These are phyloP conservation scores for Chrysomela aeneicollis DNA, from an alignment of 2,888 invertebrate genomes.

Conservation along the genomic window DNA sequence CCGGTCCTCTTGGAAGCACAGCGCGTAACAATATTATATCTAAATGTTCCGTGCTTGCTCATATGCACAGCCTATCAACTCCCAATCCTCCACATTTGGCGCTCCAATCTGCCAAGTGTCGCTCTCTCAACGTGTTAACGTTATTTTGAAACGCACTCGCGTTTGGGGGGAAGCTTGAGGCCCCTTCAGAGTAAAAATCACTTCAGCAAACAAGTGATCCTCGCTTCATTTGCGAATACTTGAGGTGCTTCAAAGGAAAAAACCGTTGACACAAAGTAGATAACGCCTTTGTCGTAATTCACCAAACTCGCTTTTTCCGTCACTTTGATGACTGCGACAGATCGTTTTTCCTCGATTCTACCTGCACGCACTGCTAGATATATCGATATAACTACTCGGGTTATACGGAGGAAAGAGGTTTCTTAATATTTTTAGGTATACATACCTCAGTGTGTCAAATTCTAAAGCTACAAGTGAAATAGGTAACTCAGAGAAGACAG, in stretches of 20 bases:
- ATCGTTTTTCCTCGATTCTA: too few species aligned
- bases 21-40: too few species aligned
- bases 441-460: too few species aligned
- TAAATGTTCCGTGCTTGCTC: neutral
- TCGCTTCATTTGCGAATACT: neutral
- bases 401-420: too few species aligned
- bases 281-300: too few species aligned
- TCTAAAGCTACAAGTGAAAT: too few species aligned
- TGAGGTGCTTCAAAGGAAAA: neutral
- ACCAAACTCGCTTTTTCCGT: too few species aligned
- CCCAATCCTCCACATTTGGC: neutral
- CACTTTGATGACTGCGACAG: too few species aligned
- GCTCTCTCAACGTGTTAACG: neutral
- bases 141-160: neutral
- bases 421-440: too few species aligned
- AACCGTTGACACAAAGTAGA: neutral
- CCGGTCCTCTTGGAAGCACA: neutral
- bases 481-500: too few species aligned
- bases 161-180: neutral
- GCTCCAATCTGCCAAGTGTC: neutral
- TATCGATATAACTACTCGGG: too few species aligned
- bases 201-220: conserved; percentile 11
- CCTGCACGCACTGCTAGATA: too few species aligned
- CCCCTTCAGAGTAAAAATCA: conserved; percentile 3
- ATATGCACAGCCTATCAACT: neutral